Evolutionary conservation across 2,888 invertebrate species (phyloP).

Genomic region (Hermaeophaga mercurialis): DNA sequence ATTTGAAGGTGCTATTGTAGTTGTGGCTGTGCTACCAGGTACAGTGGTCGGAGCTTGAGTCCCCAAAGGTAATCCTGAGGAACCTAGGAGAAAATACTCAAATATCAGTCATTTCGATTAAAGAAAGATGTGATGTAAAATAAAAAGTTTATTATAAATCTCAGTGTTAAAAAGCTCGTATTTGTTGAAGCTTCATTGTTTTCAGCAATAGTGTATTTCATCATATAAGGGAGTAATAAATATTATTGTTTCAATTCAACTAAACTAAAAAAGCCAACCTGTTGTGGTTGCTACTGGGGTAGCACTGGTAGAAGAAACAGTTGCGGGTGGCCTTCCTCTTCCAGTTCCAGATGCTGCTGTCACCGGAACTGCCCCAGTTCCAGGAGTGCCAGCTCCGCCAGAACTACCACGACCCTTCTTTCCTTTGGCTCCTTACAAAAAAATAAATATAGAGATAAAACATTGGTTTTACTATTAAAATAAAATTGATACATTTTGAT

Average conservation of each 20-base stretch:
- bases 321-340: slow-evolving; percentile 58
- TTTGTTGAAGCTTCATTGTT: slow-evolving; percentile 15
- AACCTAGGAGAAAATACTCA: slow-evolving; percentile 38
- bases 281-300: slow-evolving; percentile 58
- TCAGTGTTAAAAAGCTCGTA: slow-evolving; percentile 34
- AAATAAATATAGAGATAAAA: too few species aligned
- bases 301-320: slow-evolving; percentile 57
- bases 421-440: slow-evolving; percentile 63
- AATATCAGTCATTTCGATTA: background rate
- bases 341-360: slow-evolving; percentile 56
- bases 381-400: slow-evolving; percentile 47
- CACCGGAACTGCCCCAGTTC: slow-evolving; percentile 38
- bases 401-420: slow-evolving; percentile 60
- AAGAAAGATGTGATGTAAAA: background rate
- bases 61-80: slow-evolving; percentile 57
- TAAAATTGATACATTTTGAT: too few species aligned
- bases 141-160: background rate
- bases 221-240: slow-evolving; percentile 7
- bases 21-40: slow-evolving; percentile 74
- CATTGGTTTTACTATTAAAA: too few species aligned
- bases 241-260: too few species aligned
- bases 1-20: slow-evolving; percentile 66
- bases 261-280: too few species aligned
- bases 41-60: slow-evolving; percentile 63
- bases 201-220: slow-evolving; percentile 21